Conservation (phyloP, 92 coral and sea anemone genomes). For the Desmophyllum pertusum region DNA sequence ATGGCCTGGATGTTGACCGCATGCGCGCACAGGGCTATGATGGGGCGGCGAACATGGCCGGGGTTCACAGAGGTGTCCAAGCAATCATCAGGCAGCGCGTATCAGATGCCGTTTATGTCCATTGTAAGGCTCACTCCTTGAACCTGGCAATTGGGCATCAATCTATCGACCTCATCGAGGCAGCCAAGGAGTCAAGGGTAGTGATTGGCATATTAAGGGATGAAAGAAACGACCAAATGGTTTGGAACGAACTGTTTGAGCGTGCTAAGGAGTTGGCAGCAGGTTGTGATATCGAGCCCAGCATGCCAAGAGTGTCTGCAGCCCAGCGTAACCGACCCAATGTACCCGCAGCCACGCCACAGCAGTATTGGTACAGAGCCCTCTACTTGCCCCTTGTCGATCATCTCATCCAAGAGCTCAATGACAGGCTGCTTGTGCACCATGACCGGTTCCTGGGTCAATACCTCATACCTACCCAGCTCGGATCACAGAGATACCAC, state of each 20-base stretch:
- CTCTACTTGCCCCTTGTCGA: conserved; percentile 34
- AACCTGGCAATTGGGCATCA: conserved; percentile 45
- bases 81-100: conserved; percentile 8
- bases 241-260: too few relatives aligned
- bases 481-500: conserved; percentile 8
- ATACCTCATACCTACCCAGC: conserved; percentile 15
- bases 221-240: too few relatives aligned
- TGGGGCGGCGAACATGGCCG: conserved; percentile 41
- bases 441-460: conserved; percentile 34
- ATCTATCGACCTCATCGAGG: too few relatives aligned
- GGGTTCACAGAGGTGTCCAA: too few relatives aligned
- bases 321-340: conserved; percentile 12
- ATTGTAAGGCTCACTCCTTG: conserved; percentile 39
- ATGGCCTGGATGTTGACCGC: conserved; percentile 28
- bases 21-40: conserved; percentile 44
- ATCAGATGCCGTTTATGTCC: conserved; percentile 34
- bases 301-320: conserved; percentile 17
- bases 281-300: neutral
- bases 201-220: too few relatives aligned
- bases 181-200: conserved; percentile 12
- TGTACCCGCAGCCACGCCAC: neutral
- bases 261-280: too few relatives aligned
- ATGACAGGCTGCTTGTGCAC: conserved; percentile 10
- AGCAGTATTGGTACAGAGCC: conserved; percentile 21
- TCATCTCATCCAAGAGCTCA: conserved; percentile 16